Conservation (phyloP, 2,797 vertebrate genomes). For the Thripadectes ignobilis region DNA sequence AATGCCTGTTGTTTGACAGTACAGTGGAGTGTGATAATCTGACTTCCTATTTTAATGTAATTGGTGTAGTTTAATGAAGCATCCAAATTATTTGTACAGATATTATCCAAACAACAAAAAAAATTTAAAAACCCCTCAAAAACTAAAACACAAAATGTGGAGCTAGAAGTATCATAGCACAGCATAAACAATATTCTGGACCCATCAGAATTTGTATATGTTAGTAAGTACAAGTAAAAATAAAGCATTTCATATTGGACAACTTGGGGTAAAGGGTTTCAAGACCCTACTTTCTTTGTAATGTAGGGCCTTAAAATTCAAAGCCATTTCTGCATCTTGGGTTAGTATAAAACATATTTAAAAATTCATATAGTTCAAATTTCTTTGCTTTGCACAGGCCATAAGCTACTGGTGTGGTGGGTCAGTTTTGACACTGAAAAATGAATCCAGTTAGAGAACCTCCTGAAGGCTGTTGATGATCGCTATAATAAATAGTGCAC, state of each 20-base stretch:
- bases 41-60: not conserved
- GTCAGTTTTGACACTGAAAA: constrained; percentile 85
- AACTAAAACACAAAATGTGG: not conserved
- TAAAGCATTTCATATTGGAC: not conserved
- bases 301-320: constrained; percentile 71
- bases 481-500: constrained; percentile 84
- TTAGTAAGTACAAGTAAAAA: not conserved
- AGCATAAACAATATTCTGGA: not conserved
- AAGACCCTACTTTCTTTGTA: constrained; percentile 47
- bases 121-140: not conserved
- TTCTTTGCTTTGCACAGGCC: constrained; percentile 77
- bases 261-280: not conserved
- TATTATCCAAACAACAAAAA: not conserved
- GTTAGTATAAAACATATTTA: constrained; percentile 78
- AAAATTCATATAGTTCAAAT: constrained; percentile 80
- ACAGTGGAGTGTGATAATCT: not conserved
- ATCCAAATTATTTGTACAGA: not conserved
- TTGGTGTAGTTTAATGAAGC: not conserved
- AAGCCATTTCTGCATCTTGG: constrained; percentile 67
- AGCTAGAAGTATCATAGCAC: not conserved
- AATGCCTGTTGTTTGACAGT: not conserved
- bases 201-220: not conserved
- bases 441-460: constrained; percentile 83
- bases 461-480: constrained; percentile 85
- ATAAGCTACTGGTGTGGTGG: constrained; percentile 77